Conservation (phyloP, 2,113 vertebrate genomes). For the Atherinomorus stipes region DNA sequence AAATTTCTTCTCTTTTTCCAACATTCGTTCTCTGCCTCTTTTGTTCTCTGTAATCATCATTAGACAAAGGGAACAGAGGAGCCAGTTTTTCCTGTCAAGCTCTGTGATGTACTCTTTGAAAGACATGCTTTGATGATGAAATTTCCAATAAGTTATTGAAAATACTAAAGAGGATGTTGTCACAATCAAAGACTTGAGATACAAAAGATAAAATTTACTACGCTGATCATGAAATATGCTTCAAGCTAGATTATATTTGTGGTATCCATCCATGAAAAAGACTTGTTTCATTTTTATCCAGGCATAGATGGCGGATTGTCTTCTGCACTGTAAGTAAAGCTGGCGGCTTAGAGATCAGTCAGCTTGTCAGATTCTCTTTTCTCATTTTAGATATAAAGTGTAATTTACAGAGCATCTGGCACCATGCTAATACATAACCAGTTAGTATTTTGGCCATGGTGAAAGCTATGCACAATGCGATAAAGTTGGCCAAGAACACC, state of each 20-base stretch:
- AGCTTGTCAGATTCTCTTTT: not conserved
- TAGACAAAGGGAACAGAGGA: slow-evolving; percentile 46
- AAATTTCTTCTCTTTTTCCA: slow-evolving; percentile 16
- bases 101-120: slow-evolving; percentile 43
- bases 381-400: not conserved
- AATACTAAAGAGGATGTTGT: slow-evolving; percentile 34
- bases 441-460: not conserved
- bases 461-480: not conserved
- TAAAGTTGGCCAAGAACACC: not conserved
- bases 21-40: slow-evolving; percentile 20
- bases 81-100: slow-evolving; percentile 44
- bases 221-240: slow-evolving; percentile 24
- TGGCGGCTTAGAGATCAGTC: not conserved
- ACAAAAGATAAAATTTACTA: slow-evolving; percentile 44
- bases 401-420: not conserved
- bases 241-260: slow-evolving; percentile 5
- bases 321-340: not conserved
- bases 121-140: slow-evolving; percentile 74
- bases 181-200: slow-evolving; percentile 18
- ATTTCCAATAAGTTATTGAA: slow-evolving; percentile 67
- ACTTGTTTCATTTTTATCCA: not conserved
- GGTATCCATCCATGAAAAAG: slow-evolving; percentile 31
- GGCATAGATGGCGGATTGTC: not conserved
- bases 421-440: not conserved
- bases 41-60: slow-evolving; percentile 53